phyloP scores from a whole-genome alignment of 1,140 invertebrate genomes.

The Laodelphax striatellus region DNA sequence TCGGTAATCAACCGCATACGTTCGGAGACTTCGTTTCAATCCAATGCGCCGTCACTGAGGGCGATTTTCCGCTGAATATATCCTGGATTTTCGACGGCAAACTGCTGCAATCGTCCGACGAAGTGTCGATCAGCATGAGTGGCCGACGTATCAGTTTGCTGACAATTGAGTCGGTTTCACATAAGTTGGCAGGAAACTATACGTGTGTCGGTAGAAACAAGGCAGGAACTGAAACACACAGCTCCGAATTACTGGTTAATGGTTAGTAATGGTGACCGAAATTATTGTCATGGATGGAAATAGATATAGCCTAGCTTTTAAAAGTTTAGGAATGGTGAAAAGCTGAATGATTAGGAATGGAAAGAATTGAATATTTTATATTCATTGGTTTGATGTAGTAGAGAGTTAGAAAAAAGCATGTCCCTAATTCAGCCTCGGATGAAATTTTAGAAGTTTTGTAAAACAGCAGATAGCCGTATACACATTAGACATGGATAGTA shows the following conservation, averaged over 20 bases:
- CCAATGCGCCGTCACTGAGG: slow-evolving; percentile 58
- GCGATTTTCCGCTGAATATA: slow-evolving; percentile 55
- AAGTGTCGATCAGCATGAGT: slow-evolving; percentile 41
- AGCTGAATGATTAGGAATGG: too few relatives aligned
- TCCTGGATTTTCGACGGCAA: slow-evolving; percentile 51
- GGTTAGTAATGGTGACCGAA: slow-evolving; percentile 29
- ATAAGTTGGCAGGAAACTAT: slow-evolving; percentile 50
- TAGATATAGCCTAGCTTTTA: too few relatives aligned
- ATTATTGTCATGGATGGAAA: too few relatives aligned
- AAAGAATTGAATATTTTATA: too few relatives aligned
- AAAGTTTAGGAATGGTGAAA: too few relatives aligned
- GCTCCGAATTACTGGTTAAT: slow-evolving; percentile 48
- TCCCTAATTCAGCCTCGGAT: too few relatives aligned
- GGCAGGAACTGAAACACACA: slow-evolving; percentile 57
- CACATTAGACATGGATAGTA: too few relatives aligned
- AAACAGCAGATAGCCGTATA: too few relatives aligned
- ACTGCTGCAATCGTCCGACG: slow-evolving; percentile 25
- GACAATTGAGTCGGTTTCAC: slow-evolving; percentile 46
- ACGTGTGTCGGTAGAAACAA: slow-evolving; percentile 58
- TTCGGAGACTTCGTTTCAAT: slow-evolving; percentile 43
- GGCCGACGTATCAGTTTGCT: slow-evolving; percentile 52
- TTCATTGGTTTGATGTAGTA: too few relatives aligned
- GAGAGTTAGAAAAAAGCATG: too few relatives aligned
- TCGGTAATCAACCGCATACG: slow-evolving; percentile 43
- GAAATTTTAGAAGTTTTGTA: too few relatives aligned